Evolutionary conservation across 2,888 invertebrate species (phyloP).

Genomic region (Hypsopygia costalis): DNA sequence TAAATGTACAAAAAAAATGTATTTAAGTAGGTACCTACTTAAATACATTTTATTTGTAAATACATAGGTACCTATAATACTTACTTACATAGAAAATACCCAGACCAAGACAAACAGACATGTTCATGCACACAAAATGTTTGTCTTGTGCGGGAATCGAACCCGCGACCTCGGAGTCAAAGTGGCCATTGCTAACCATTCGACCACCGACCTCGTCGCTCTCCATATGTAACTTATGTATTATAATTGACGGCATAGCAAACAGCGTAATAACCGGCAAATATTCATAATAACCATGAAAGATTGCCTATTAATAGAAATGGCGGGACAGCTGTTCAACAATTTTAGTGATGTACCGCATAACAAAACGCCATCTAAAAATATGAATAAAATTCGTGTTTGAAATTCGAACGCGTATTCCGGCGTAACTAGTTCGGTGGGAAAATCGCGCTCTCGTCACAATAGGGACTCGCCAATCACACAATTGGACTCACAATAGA

Average conservation of each 20-base stretch:
- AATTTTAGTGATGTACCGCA: constrained; percentile 11
- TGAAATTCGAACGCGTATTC: constrained; percentile 23
- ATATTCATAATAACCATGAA: neutral
- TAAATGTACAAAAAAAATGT: too few species aligned
- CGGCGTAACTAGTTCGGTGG: constrained; percentile 39
- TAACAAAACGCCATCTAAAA: constrained; percentile 17
- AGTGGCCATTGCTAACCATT: too few species aligned
- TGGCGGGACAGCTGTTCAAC: constrained; percentile 17
- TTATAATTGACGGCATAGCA: neutral
- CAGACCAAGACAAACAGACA: too few species aligned
- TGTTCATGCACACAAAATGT: too few species aligned
- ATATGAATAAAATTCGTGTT: constrained; percentile 13
- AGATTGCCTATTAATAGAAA: constrained; percentile 15
- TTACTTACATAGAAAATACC: too few species aligned
- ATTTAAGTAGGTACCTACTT: too few species aligned
- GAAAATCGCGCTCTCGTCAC: constrained; percentile 41
- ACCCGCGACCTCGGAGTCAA: too few species aligned
- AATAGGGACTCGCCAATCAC: constrained; percentile 66
- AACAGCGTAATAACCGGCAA: neutral
- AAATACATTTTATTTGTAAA: too few species aligned
- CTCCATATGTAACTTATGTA: too few species aligned
- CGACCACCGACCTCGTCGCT: too few species aligned
- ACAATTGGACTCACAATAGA: constrained; percentile 68
- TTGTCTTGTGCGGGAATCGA: too few species aligned
- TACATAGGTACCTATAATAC: too few species aligned